Base-by-base conservation (phyloP, 2,888 invertebrate species). In the Trissolcus brochymenae region DNA sequence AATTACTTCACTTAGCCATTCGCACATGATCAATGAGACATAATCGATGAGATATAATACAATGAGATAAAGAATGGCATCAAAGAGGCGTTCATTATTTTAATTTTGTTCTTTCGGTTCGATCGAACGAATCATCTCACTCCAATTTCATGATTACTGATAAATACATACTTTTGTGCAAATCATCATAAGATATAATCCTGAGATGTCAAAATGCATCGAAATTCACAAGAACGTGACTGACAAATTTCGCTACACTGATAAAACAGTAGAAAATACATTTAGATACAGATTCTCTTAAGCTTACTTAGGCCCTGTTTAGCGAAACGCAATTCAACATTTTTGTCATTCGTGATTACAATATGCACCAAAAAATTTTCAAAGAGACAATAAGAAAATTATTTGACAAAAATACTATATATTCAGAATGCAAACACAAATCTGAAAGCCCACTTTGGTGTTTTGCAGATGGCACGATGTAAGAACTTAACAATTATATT, bases 11-110 rank as follows among this genome's bases (percentile, higher is more conserved):
- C 67, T 70, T 74, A 43, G 4, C 6, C 65, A 67, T 19, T 51
- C 67, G 70, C 59, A 54, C 76, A 74, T 60, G 60, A 35, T 25
- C 73, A 72, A 71, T 77, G 66, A 67, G 67, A 75, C 78, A 70
- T 79, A 78, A 81, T 76, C 76, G 74, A 71, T 77, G 66, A 67
- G 67, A 75, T 79, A 70, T 79, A 78, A 81, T 76, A 79, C 71
- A 19, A 77, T 35, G 35, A 29, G 29, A 25, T 25, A 25, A 35
- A 35, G 35, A 35, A 35, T 35, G 2, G 9, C 25, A 25, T 25
- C 25, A 25, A 25, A 25, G 25, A 3, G 2, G 6, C 25, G 25
- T 2, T 21, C 21, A 6, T 25, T 4, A 35, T 35, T 35, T 35
- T n/a, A n/a, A n/a, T n/a, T 3, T 35, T 11, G 19, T 35, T 35